Base-by-base conservation (phyloP, 2,888 invertebrate species). In the Lycaena phlaeas region DNA sequence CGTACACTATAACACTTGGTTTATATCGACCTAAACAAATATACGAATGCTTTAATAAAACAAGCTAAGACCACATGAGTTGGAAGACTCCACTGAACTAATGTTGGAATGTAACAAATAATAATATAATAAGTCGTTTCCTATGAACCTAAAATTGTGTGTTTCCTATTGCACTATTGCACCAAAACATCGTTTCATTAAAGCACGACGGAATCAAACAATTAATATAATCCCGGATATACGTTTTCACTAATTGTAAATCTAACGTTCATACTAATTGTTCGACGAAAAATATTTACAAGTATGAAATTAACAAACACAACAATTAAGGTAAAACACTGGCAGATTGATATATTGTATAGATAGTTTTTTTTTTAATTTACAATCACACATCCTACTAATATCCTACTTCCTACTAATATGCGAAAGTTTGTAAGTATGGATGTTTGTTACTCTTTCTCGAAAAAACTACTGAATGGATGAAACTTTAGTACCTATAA, bases 231-330 rank as follows among this genome's bases (percentile, higher is more conserved):
- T 17, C 22, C 7, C 34, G 34, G 34, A 34, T 31, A 29, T n/a
- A n/a, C 34, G 34, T 18, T 34, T 34, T 34, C 34, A 34, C 22
- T 30, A 12, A 34, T 9, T 22, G 22, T n/a, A 18, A 22, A 34
- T 22, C 34, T 2, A 29, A 14, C 14, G 10, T 10, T 10, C n/a
- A 5, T 9, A 18, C 11, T n/a, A n/a, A n/a, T n/a, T n/a, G n/a
- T n/a, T n/a, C n/a, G n/a, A n/a, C n/a, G n/a, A n/a, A n/a, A n/a
- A n/a, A n/a, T n/a, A n/a, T n/a, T n/a, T n/a, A n/a, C n/a, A n/a
- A n/a, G n/a, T n/a, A n/a, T n/a, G n/a, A n/a, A n/a, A n/a, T n/a
- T n/a, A n/a, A n/a, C n/a, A n/a, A n/a, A n/a, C n/a, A n/a, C n/a
- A n/a, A n/a, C n/a, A n/a, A n/a, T n/a, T n/a, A n/a, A n/a, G n/a